Evolutionary conservation across 37 sponge, comb jelly and placozoan species (phyloP).

Genomic region (Beroe forskalii): DNA sequence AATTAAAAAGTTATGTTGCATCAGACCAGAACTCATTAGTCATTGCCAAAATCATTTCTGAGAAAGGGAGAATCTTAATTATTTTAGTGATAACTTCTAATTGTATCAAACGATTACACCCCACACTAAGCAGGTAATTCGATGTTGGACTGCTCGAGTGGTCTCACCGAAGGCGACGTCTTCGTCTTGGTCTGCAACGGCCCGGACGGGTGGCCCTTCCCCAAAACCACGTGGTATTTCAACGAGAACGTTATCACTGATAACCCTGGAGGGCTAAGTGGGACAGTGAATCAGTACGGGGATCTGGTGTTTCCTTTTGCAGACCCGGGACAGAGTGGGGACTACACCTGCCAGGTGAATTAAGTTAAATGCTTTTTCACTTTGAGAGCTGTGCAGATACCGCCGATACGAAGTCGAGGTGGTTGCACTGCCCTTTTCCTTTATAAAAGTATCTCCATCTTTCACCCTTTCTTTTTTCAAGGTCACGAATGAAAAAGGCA

Average conservation of each 20-base stretch:
- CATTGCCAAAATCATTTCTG: too few species aligned
- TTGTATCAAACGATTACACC: background rate
- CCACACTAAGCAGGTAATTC: background rate
- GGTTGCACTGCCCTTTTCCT: too few species aligned
- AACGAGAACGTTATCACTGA: background rate
- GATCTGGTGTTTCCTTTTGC: constrained; percentile 59
- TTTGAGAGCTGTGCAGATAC: too few species aligned
- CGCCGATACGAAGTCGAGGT: too few species aligned
- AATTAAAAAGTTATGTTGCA: too few species aligned
- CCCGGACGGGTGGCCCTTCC: constrained; percentile 56
- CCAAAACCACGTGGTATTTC: constrained; percentile 62
- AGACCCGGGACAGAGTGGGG: background rate
- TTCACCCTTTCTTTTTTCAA: too few species aligned
- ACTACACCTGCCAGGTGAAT: background rate
- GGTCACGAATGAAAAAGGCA: constrained; percentile 34
- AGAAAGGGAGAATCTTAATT: too few species aligned
- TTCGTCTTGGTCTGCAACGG: constrained; percentile 18
- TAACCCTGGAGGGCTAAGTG: background rate
- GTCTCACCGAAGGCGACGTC: background rate
- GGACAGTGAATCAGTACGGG: constrained; percentile 28
- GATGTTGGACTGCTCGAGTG: background rate
- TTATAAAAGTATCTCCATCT: too few species aligned
- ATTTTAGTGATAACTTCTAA: background rate
- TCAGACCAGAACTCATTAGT: too few species aligned
- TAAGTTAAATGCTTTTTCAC: too few species aligned